Base-by-base conservation (phyloP, 2,888 invertebrate species). In the Netelia fuscicornis region DNA sequence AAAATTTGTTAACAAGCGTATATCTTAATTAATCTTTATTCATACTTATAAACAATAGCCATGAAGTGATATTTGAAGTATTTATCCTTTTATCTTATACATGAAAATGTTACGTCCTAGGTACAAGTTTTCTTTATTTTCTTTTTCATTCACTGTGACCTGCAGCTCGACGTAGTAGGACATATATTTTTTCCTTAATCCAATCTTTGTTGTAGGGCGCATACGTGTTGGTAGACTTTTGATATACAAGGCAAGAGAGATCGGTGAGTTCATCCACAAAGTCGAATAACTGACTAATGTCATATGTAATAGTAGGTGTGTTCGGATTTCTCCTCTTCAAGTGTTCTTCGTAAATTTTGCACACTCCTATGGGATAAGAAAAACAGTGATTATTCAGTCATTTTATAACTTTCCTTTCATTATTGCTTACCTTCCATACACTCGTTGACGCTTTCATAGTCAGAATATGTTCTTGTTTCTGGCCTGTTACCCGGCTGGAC, bases 281-380 rank as follows among this genome's bases (percentile, higher is more conserved):
- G 94, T 99, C 99, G 93, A 99, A 99, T 82, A 99, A 95, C 92
- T 99, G 99, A 79, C 98, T 98, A 79, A 99, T 99, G 93, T 99
- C 99, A 92, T 99, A 99, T 0, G 99, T 99, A 86, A 99, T 99
- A 1, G 98, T 98, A 0, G 98, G 98, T 17, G 98, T 98, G 92
- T 98, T 97, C 0, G 99, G 99, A 93, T 99, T 99, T 91, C 98
- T 96, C 83, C 98, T 95, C 93, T 99, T 99, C 88, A 99, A 94
- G 94, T 99, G 99, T 92, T 99, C 99, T 92, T 99, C 99, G 92
- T 98, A 99, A 87, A 99, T 99, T 95, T 99, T 99, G 94, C 99
- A 99, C 11, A 99, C 98, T 52, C 96, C 96, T 96, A 91, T 1
- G 13, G 42, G 42, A 23, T 25, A 20, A 42, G 11, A 17, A 10